phyloP scores from a whole-genome alignment of 2,888 invertebrate genomes.

The Toxonevra muliebris region DNA sequence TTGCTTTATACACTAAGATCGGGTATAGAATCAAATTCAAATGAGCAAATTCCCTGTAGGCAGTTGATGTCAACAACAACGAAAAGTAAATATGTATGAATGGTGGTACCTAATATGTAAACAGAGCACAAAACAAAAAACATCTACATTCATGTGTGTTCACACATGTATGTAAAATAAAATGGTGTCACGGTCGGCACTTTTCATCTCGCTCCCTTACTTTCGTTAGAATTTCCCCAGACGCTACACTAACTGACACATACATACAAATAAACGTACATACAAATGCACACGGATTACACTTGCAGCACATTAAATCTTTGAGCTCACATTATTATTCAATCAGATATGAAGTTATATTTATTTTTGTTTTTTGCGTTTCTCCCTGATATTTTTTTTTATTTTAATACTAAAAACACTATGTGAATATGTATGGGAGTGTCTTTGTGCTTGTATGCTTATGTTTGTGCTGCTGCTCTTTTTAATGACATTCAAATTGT shows the following conservation, averaged over 20 bases:
- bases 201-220: too few relatives aligned
- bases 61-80: constrained; percentile 7
- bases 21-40: neutral
- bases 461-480: neutral
- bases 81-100: neutral
- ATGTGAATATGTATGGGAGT: too few relatives aligned
- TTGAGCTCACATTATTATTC: constrained; percentile 58
- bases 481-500: neutral
- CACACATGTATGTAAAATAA: neutral
- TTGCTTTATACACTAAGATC: neutral
- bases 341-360: constrained; percentile 48
- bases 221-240: too few relatives aligned
- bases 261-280: neutral
- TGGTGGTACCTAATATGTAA: neutral
- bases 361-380: neutral
- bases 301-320: constrained; percentile 50
- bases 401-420: too few relatives aligned
- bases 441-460: neutral
- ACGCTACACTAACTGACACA: too few relatives aligned
- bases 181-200: too few relatives aligned
- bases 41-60: constrained; percentile 10
- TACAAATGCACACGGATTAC: neutral
- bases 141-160: neutral
- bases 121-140: constrained; percentile 6
- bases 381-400: neutral